Evolutionary conservation across 1,140 invertebrate species (phyloP).

Genomic region (Sycophila sp.): DNA sequence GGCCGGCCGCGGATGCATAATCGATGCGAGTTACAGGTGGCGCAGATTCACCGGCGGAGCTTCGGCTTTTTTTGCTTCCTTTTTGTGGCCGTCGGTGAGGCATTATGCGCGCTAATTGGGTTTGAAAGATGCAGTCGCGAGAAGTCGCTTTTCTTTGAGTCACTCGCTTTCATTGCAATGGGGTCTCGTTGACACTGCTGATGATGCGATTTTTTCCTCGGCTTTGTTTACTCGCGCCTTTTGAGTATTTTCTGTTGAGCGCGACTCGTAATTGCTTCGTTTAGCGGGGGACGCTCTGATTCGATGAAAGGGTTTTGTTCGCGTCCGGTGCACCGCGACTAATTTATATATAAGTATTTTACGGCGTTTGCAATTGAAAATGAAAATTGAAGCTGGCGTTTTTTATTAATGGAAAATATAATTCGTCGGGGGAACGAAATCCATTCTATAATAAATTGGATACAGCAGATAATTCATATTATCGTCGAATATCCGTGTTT

Average conservation of each 20-base stretch:
- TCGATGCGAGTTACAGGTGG: not conserved
- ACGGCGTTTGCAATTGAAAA: not conserved
- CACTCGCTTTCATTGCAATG: not conserved
- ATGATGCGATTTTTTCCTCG: no score
- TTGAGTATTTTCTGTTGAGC: no score
- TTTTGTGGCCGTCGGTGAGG: no score
- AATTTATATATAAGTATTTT: no score
- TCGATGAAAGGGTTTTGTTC: no score
- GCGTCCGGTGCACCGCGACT: no score
- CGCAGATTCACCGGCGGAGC: not conserved
- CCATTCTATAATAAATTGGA: not conserved
- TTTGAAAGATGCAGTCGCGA: slow-evolving; percentile 20
- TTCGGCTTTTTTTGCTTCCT: not conserved
- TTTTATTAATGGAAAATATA: no score
- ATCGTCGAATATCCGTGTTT: not conserved
- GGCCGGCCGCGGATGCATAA: not conserved
- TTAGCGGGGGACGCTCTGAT: no score
- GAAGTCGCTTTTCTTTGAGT: not conserved
- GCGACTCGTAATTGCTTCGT: no score
- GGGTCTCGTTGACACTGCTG: not conserved
- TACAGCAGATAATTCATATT: not conserved
- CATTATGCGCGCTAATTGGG: slow-evolving; percentile 20
- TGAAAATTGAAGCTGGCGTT: no score
- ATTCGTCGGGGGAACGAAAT: not conserved
- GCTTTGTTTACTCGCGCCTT: no score